Conservation (phyloP, 1,140 invertebrate genomes). For the Sitodiplosis mosellana region DNA sequence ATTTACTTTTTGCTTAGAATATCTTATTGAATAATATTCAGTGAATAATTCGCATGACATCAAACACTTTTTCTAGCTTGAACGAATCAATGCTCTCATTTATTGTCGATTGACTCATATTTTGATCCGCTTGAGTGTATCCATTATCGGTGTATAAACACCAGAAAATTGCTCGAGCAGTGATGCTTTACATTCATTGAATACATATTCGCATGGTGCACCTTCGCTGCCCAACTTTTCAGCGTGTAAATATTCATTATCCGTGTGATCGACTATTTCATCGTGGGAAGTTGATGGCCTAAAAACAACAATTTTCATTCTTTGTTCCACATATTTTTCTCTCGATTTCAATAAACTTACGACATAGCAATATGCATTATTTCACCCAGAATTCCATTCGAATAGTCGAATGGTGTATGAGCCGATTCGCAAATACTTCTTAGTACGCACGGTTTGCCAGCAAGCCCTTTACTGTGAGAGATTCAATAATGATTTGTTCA, state of each 20-base stretch:
- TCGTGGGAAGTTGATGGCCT: constrained; percentile 1
- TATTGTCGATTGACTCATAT: too few relatives aligned
- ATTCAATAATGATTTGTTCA: too few relatives aligned
- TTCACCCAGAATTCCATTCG: constrained; percentile 46
- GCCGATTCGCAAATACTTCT: constrained; percentile 56
- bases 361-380: constrained; percentile 49
- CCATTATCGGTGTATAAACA: too few relatives aligned
- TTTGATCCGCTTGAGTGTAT: too few relatives aligned
- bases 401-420: constrained; percentile 39
- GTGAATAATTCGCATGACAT: too few relatives aligned
- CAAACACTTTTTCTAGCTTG: too few relatives aligned
- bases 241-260: constrained; percentile 4
- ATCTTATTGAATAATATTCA: too few relatives aligned
- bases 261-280: neutral
- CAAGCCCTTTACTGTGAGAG: constrained; percentile 35
- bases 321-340: neutral
- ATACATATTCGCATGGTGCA: neutral
- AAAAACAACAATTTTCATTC: neutral
- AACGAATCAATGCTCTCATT: too few relatives aligned
- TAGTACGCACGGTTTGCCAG: constrained; percentile 47
- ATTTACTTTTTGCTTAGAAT: too few relatives aligned
- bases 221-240: constrained; percentile 1
- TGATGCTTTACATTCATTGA: constrained; percentile 1
- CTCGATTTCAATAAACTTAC: constrained; percentile 31
- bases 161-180: too few relatives aligned